Percentiles rank a stretch among this genome's conserved stretches.
These are phyloP conservation scores for Bambusicola thoracicus DNA, from an alignment of 2,113 vertebrate genomes.

Conservation along the genomic window DNA sequence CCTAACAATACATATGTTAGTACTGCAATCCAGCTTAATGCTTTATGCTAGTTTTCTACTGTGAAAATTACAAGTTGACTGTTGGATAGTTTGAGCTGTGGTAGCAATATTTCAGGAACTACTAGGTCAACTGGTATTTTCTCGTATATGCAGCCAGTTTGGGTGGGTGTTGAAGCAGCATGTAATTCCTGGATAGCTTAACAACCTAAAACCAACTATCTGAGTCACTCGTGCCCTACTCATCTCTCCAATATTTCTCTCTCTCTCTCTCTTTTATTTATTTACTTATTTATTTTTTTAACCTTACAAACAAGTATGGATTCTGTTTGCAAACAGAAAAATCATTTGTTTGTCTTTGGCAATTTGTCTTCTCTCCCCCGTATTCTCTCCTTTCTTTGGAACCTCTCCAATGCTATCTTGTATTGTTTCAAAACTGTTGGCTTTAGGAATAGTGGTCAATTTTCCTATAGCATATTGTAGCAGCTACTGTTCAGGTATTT, in stretches of 20 bases:
- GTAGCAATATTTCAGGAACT: neutral
- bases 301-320: neutral
- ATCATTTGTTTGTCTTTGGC: neutral
- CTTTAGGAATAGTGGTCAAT: neutral
- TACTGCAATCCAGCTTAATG: neutral
- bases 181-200: neutral
- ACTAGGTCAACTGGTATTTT: neutral
- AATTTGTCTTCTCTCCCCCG: neutral
- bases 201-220: neutral
- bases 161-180: neutral
- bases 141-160: neutral
- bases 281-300: no score
- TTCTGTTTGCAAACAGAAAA: neutral
- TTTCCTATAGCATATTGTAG: neutral
- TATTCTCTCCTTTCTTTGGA: neutral
- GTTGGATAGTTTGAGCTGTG: neutral
- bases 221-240: neutral
- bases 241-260: neutral
- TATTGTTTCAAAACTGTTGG: neutral
- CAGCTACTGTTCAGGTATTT: neutral
- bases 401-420: neutral
- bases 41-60: neutral
- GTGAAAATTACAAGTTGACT: neutral
- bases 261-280: neutral
- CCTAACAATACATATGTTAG: rapidly evolving